phyloP scores from a whole-genome alignment of 2,113 vertebrate genomes.

The Lamprotornis superbus region DNA sequence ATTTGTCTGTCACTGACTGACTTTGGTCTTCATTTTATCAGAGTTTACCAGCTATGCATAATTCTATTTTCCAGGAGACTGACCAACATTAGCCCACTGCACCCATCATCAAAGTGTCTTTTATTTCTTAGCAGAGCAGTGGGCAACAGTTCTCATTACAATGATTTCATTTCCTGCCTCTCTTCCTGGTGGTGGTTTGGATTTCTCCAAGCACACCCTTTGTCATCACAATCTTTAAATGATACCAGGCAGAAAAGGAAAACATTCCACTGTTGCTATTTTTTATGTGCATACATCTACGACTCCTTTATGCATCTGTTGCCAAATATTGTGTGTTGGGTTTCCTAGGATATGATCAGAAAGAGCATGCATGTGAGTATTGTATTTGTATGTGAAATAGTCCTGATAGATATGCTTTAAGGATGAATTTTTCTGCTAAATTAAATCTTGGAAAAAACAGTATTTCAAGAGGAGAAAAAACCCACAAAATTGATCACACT shows the following conservation, averaged over 20 bases:
- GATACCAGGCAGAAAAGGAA: not conserved
- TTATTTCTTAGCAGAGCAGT: not conserved
- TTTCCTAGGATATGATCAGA: not conserved
- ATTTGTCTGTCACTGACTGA: slow-evolving; percentile 19
- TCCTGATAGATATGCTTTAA: not conserved
- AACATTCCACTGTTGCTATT: not conserved
- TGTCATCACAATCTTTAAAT: not conserved
- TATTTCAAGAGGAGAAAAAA: not conserved
- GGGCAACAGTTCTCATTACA: not conserved
- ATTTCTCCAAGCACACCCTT: not conserved
- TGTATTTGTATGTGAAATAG: not conserved
- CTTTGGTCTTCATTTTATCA: slow-evolving; percentile 49
- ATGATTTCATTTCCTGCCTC: slow-evolving; percentile 33
- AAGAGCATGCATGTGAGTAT: rapidly evolving
- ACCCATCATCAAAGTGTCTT: not conserved
- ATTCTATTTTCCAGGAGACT: slow-evolving; percentile 61
- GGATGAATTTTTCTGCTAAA: not conserved
- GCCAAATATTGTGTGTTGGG: not conserved
- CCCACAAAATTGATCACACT: not conserved
- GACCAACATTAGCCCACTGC: not conserved
- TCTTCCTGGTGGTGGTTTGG: not conserved
- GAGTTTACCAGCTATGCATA: slow-evolving; percentile 52
- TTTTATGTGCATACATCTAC: not conserved
- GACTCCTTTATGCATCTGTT: not conserved
- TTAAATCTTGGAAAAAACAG: not conserved